A percentile compares a stretch with the other conserved stretches of the same genome.
Conservation (phyloP, 2,797 vertebrate genomes). For the Poeciliopsis turneri region DNA sequence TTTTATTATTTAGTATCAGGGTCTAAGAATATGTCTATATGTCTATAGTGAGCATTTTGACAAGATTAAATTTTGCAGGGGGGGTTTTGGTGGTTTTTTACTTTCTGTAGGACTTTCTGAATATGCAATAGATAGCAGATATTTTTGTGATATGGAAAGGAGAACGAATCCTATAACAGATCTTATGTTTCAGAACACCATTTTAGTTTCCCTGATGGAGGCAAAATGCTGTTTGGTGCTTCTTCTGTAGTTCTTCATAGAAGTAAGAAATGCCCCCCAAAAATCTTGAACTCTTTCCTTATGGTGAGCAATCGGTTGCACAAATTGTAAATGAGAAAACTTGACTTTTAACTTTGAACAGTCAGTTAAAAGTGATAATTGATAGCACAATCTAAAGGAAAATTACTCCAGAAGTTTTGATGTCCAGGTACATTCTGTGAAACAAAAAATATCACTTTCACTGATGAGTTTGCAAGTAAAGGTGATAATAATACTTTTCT, state of each 20-base stretch:
- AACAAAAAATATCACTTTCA: not conserved
- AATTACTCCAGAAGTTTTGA: not conserved
- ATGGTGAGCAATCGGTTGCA: not conserved
- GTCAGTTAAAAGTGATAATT: not conserved
- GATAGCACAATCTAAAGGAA: not conserved
- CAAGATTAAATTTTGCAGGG: not conserved
- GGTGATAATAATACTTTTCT: not conserved
- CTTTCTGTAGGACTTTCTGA: not conserved
- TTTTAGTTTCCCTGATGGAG: not conserved
- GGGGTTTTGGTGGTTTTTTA: not conserved
- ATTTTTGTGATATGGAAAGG: not conserved
- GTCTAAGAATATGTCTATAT: not conserved
- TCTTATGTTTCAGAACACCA: not conserved
- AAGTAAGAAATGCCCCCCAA: not conserved
- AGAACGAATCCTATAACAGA: not conserved
- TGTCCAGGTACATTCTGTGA: not conserved
- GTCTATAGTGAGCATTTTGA: not conserved
- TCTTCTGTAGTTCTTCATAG: not conserved
- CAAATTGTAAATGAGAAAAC: not conserved
- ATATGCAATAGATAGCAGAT: not conserved
- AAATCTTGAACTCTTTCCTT: not conserved
- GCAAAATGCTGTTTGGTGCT: not conserved
- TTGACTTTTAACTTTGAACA: not conserved
- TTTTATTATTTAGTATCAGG: constrained; percentile 20
- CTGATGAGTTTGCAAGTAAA: not conserved